Conservation (phyloP, 53 echinoderm and acorn worm species). For the Arbacia lixula region DNA sequence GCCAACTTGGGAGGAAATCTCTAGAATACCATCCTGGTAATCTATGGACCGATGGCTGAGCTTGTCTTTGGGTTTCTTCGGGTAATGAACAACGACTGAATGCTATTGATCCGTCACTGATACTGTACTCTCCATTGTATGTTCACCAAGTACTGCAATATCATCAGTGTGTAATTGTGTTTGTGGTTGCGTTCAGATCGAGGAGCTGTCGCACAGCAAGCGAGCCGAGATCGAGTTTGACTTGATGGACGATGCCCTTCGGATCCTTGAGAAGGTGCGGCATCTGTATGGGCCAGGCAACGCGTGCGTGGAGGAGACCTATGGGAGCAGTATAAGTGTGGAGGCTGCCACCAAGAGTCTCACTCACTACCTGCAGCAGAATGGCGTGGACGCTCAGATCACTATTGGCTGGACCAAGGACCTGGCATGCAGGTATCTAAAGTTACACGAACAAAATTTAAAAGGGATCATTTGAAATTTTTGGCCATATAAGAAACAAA, state of each 20-base stretch:
- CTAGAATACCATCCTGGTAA: too few relatives aligned
- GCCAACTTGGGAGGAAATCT: too few relatives aligned
- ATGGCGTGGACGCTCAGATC: conserved; percentile 73
- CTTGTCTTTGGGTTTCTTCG: too few relatives aligned
- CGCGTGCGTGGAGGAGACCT: conserved; percentile 65
- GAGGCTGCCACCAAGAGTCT: conserved; percentile 68
- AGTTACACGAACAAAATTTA: too few relatives aligned
- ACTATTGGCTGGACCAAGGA: conserved; percentile 91
- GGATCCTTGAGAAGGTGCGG: conserved; percentile 78
- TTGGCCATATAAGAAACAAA: not conserved
- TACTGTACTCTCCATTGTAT: too few relatives aligned
- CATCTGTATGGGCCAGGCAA: conserved; percentile 78
- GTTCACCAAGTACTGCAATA: too few relatives aligned
- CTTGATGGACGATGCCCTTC: conserved; percentile 68
- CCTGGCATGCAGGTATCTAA: conserved; percentile 94
- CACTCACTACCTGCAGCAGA: conserved; percentile 73
- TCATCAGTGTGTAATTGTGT: too few relatives aligned
- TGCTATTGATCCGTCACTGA: too few relatives aligned
- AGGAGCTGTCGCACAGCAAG: conserved; percentile 58
- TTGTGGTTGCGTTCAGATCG: conserved; percentile 7
- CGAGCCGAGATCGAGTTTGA: conserved; percentile 79
- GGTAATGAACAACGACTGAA: too few relatives aligned
- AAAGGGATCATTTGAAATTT: too few relatives aligned
- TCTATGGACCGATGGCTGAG: too few relatives aligned
- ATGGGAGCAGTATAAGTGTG: conserved; percentile 69